Base-by-base conservation (phyloP, 1,140 invertebrate genomes). In the Neodiprion pinetum region DNA sequence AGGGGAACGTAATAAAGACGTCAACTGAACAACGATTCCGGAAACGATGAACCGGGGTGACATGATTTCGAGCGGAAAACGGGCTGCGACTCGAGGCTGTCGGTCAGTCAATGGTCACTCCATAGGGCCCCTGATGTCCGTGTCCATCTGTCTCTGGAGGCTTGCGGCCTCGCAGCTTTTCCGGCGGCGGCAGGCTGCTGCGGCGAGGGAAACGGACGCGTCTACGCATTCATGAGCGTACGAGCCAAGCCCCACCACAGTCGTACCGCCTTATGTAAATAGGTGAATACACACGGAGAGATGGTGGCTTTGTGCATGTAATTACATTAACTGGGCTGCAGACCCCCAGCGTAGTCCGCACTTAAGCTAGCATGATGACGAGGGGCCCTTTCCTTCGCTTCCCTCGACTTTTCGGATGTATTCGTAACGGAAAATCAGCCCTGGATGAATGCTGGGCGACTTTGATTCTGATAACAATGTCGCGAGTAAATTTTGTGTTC, bases 301-400 rank as follows among this genome's bases (percentile, higher is more conserved):
- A 78, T 77, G 77, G 80, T 77, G 75, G 83, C 77, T 83, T 85
- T 85, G 83, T 85, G 79, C 84, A 83, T 82, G 80, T 86, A 85
- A 86, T 85, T 82, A 81, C 85, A 83, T 84, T 85, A 85, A 84
- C 81, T 82, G 80, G 74, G 74, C 82, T 40, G 28, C n/a, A 61
- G 53, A 61, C 11, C 53, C 53, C 53, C 53, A 17, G 53, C 53
- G 11, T 61, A 7, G n/a, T 17, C 8, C 53, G 53, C 11, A 17
- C n/a, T 61, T 61, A 61, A 4, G 8, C 53, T 0, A 40, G 28
- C 28, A 3, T 1, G 28, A 40, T 40, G 28, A 40, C 5, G 28
- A 40, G 28, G 28, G 28, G 28, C 28, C 5, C 28, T 40, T 40
- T 40, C 28, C 28, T 40, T 40, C 28, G 28, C 5, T 40, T 40